Evolutionary conservation across 2,888 invertebrate species (phyloP), one percentile per base, ranked within the genome.

Genomic region (Agrotis segetum): DNA sequence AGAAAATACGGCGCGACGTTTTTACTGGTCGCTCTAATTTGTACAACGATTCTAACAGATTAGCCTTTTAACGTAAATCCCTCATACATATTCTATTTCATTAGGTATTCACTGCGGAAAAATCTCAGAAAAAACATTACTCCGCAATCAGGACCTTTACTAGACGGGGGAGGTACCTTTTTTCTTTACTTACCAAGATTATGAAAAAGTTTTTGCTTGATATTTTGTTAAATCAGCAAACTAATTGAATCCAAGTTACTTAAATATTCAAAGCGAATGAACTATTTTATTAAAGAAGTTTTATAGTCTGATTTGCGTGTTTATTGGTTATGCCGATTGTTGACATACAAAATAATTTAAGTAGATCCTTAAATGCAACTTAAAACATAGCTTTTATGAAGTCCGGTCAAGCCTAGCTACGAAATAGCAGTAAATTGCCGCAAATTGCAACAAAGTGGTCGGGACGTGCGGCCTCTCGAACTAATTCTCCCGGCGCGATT

Each of bases 381-480:
- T 71, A 50, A 67, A 59, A 69, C 46, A 59, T 80, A 24, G 53
- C 52, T 71, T 83, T 74, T 76, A 72, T 79, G 46, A 53, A 68
- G 65, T 60, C 66, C 67, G 66, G 55, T 68, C 64, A 63, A 69
- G 67, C 83, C 82, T 79, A 83, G 85, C 81, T 81, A 82, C 77
- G 77, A 85, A 83, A 86, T 85, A 86, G 88, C 87, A 85, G 79
- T 84, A 90, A 91, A 92, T 91, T 89, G 88, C 78, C 85, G 80
- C 89, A 92, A 93, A 93, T 93, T 92, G 92, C 92, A 91, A 90
- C 90, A 90, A 92, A 93, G 91, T 91, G 91, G 88, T 84, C 74
- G 83, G 88, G 85, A 83, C 87, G 88, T 76, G 85, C 85, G 85
- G 85, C 83, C 87, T 83, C 88, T 86, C 87, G 74, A 79, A 88